These are phyloP conservation scores for Zosterops borbonicus DNA, from an alignment of 2,113 vertebrate genomes.

Conservation along the genomic window DNA sequence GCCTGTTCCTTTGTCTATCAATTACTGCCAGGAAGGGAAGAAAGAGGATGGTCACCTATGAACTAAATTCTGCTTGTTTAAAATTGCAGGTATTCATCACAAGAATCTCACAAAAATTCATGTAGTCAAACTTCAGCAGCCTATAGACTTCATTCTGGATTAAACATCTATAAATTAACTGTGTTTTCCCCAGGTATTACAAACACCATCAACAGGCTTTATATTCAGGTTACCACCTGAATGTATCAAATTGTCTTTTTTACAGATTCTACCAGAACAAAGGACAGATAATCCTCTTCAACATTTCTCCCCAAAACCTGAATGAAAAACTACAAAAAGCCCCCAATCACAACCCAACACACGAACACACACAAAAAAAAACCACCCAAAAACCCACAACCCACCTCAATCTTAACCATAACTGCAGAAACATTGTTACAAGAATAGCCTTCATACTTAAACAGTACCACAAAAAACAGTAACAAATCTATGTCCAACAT, in stretches of 20 bases:
- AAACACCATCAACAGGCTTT: background rate
- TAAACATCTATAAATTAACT: background rate
- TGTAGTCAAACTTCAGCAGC: background rate
- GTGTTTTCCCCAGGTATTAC: background rate
- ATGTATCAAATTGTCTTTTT: background rate
- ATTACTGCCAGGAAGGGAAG: background rate
- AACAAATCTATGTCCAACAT: background rate
- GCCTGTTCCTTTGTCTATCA: background rate
- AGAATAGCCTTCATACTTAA: background rate
- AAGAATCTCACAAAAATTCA: background rate
- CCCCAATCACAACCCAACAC: background rate
- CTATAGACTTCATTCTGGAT: background rate
- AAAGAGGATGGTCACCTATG: rapidly evolving
- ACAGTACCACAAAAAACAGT: background rate
- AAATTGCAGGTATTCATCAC: background rate
- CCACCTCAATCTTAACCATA: background rate
- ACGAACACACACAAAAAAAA: background rate
- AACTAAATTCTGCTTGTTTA: background rate
- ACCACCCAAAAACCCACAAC: too few species aligned
- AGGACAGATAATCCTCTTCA: background rate
- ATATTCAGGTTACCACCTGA: background rate
- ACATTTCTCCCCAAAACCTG: background rate
- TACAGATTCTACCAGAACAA: background rate
- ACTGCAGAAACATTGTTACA: background rate
- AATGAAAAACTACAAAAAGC: background rate